Conservation (phyloP, 2,888 invertebrate species). For the Cantharis rustica region DNA sequence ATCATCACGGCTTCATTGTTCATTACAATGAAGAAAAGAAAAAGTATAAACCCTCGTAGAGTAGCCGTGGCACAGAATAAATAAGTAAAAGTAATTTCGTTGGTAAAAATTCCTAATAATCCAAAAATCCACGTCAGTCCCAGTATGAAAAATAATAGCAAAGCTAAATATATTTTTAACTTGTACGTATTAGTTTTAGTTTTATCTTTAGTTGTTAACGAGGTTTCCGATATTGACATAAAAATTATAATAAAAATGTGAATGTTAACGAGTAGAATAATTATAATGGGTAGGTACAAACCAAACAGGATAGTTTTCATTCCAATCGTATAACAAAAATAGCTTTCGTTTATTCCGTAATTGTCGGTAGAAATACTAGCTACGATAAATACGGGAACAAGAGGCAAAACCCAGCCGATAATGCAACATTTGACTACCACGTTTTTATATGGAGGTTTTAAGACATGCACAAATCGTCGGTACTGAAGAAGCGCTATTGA, state of each 20-base stretch:
- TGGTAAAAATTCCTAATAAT: constrained; percentile 52
- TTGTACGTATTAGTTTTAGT: constrained; percentile 57
- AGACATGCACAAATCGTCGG: constrained; percentile 64
- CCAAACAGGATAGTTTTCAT: constrained; percentile 58
- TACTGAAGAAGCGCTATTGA: constrained; percentile 68
- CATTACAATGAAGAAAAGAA: constrained; percentile 61
- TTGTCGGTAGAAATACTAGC: constrained; percentile 8
- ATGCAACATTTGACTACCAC: constrained; percentile 63
- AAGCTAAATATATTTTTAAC: constrained; percentile 61
- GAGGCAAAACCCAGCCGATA: constrained; percentile 65
- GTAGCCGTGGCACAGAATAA: constrained; percentile 60
- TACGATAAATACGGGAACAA: constrained; percentile 56
- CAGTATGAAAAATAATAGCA: constrained; percentile 62
- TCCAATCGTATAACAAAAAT: constrained; percentile 56
- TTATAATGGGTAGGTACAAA: constrained; percentile 59
- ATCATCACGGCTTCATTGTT: constrained; percentile 62
- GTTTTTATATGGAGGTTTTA: constrained; percentile 60
- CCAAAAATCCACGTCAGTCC: constrained; percentile 65
- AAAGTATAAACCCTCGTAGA: constrained; percentile 61
- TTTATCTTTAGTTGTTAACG: constrained; percentile 55
- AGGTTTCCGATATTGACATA: constrained; percentile 52
- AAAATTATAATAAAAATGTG: constrained; percentile 62
- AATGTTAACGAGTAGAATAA: constrained; percentile 60
- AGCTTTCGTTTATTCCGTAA: constrained; percentile 44
- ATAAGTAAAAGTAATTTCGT: constrained; percentile 47